phyloP scores from a whole-genome alignment of 2,797 vertebrate species.

The Phoebastria nigripes region DNA sequence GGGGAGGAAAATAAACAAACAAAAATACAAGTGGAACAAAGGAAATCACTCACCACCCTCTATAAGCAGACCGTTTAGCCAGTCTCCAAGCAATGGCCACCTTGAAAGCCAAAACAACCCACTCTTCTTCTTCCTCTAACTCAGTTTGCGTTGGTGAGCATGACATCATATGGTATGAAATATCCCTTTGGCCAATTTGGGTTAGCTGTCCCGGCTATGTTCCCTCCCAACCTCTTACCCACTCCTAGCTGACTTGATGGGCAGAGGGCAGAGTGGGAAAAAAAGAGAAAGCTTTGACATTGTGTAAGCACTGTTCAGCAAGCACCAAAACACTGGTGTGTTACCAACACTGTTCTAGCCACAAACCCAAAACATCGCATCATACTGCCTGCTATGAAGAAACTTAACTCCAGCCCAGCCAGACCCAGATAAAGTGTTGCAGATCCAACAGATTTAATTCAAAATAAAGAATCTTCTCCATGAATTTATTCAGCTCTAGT shows the following conservation, averaged over 20 bases:
- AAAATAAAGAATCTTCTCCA: background rate
- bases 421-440: background rate
- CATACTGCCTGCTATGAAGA: background rate
- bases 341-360: background rate
- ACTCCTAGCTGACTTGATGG: background rate
- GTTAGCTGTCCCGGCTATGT: background rate
- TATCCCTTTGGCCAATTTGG: background rate
- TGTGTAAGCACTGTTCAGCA: background rate
- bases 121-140: background rate
- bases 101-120: background rate
- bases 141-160: background rate
- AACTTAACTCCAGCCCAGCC: background rate
- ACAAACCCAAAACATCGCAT: background rate
- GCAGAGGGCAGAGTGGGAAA: background rate
- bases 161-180: background rate
- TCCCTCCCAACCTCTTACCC: background rate
- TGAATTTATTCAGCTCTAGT: background rate
- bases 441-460: background rate
- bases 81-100: background rate
- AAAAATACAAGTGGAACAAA: background rate
- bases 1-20: too few relatives aligned
- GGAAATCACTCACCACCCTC: background rate
- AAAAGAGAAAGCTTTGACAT: background rate
- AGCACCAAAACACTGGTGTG: background rate
- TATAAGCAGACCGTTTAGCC: fast-evolving